Base-by-base conservation (phyloP, 2,113 vertebrate genomes). In the Ictalurus punctatus region DNA sequence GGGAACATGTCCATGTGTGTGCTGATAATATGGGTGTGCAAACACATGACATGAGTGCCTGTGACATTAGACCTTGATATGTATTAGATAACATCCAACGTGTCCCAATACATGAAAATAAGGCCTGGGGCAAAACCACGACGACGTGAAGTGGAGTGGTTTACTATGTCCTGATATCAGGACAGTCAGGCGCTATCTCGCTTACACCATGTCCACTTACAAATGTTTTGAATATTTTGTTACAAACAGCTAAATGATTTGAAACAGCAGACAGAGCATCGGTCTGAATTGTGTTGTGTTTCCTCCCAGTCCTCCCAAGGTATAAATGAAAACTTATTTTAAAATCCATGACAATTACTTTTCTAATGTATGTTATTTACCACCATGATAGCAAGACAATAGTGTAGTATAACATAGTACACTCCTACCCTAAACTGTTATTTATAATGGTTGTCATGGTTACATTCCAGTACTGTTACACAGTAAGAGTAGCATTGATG, bases 101-200 rank as follows among this genome's bases (percentile, higher is more conserved):
- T 83, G 81, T 13, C 5, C 23, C 17, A 58, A 10, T 30, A 58
- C 80, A 82, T 0, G 23, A 59, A 37, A 30, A 82, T 27, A 34
- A 58, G 6, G 17, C n/a, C 79, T 14, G 52, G 79, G 54, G 17
- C 21, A 59, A 83, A 63, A 83, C 13, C 30, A 83, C 23, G 19
- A 61, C 78, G 8, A 80, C 34, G 40, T 37, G 17, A 83, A 83
- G 58, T 7, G 14, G 58, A 61, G 56, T 25, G 5, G 56, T 83
- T 83, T 61, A 21, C 30, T 83, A 63, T 40, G 63, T 83, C 30
- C 80, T 59, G 30, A 21, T 83, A 59, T 83, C 79, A 58, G 79
- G n/a, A 58, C 79, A 81, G n/a, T 81, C 19, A 61, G n/a, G 19
- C 8, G 7, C 48, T 80, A n/a, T 82, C n/a, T 82, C 19, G 23